Conservation (phyloP, 2,797 vertebrate species). For the Zalophus californianus region DNA sequence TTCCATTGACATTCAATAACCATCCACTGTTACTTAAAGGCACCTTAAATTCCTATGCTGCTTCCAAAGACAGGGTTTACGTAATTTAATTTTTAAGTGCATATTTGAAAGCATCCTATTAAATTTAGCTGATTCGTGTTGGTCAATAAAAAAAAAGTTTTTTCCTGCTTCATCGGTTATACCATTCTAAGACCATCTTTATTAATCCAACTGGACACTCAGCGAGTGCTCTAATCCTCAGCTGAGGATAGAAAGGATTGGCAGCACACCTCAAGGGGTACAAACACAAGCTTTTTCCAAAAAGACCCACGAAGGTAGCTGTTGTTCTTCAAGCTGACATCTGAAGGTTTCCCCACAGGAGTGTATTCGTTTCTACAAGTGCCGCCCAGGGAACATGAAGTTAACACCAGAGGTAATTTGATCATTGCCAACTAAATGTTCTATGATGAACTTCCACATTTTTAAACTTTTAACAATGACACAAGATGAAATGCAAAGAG, state of each 20-base stretch:
- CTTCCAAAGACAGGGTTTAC: conserved; percentile 79
- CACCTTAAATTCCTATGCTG: conserved; percentile 76
- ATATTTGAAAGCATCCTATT: conserved; percentile 76
- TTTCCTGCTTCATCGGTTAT: neutral
- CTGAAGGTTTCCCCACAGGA: neutral
- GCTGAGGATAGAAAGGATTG: neutral
- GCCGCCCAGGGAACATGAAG: neutral
- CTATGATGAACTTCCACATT: neutral
- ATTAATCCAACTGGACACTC: neutral
- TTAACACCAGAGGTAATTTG: neutral
- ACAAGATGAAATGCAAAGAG: conserved; percentile 27
- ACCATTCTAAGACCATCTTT: neutral
- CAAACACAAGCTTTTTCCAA: neutral
- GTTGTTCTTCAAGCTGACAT: neutral
- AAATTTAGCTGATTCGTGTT: conserved; percentile 59
- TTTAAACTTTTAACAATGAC: neutral
- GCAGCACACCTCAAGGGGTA: neutral
- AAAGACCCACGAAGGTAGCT: neutral
- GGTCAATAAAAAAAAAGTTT: conserved; percentile 50
- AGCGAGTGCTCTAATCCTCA: neutral
- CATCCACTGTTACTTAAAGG: conserved; percentile 74
- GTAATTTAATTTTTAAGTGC: conserved; percentile 76
- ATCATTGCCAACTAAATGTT: neutral
- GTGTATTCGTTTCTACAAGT: conserved; percentile 28
- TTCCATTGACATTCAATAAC: conserved; percentile 73